These are phyloP conservation scores for Helobdella robusta DNA, from an alignment of 2,888 invertebrate species.

Conservation along the genomic window DNA sequence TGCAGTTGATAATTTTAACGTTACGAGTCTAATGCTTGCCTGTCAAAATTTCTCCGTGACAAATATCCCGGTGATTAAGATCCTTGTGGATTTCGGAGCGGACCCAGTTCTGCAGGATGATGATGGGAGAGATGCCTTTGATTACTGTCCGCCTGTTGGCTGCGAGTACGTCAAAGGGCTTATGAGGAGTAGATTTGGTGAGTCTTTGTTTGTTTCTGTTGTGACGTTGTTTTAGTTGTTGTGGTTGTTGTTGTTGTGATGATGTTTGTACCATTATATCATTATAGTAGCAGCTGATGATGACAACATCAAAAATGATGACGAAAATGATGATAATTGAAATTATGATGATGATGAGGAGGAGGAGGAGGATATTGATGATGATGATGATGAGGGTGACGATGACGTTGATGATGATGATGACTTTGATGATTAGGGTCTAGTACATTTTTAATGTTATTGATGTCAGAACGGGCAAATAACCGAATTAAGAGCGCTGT, in stretches of 20 bases:
- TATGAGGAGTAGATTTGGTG: conserved; percentile 33
- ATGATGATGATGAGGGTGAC: conserved; percentile 12
- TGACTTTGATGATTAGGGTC: not conserved
- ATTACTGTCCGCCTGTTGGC: conserved; percentile 34
- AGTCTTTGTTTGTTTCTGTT: conserved; percentile 13
- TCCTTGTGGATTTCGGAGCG: conserved; percentile 35
- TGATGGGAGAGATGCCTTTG: conserved; percentile 36
- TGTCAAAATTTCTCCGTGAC: conserved; percentile 32
- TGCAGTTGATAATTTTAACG: conserved; percentile 28
- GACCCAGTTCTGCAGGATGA: conserved; percentile 35
- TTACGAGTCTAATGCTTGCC: conserved; percentile 35
- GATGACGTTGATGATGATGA: conserved; percentile 11
- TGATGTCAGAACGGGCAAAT: not conserved
- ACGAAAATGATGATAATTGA: not conserved
- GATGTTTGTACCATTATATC: not conserved
- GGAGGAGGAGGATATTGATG: conserved; percentile 1
- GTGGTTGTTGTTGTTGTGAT: not conserved
- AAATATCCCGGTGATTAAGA: conserved; percentile 33
- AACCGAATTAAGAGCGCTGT: not conserved
- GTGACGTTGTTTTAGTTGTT: not conserved
- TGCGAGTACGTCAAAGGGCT: conserved; percentile 35
- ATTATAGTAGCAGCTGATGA: not conserved
- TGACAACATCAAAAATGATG: not conserved
- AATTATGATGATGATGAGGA: conserved; percentile 10
- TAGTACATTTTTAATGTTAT: not conserved